These are phyloP conservation scores for Lipotes vexillifer DNA, from an alignment of 2,113 vertebrate genomes.

Conservation along the genomic window DNA sequence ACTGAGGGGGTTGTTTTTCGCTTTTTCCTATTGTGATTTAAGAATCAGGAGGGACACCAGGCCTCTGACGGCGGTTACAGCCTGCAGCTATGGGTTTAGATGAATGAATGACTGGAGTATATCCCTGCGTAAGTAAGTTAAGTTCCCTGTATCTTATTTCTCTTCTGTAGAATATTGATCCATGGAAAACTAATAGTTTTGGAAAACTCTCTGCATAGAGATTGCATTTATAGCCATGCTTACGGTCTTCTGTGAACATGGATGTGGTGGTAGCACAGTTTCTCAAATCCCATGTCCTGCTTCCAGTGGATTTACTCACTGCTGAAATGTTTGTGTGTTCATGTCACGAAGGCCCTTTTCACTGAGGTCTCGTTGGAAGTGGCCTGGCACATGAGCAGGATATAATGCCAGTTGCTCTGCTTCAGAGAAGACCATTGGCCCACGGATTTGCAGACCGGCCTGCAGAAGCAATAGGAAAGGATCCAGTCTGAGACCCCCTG, in stretches of 20 bases:
- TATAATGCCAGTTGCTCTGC: background rate
- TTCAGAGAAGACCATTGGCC: background rate
- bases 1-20: background rate
- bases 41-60: background rate
- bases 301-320: background rate
- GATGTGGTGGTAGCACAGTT: background rate
- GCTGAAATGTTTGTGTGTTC: background rate
- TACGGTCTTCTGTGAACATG: background rate
- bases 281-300: background rate
- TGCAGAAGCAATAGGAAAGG: background rate
- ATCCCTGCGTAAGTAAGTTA: background rate
- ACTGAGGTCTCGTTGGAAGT: background rate
- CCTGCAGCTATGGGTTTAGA: background rate
- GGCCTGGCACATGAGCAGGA: background rate
- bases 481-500: background rate
- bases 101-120: background rate
- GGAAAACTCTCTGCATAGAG: background rate
- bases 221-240: background rate
- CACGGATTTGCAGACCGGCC: background rate
- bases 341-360: background rate
- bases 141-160: slow-evolving; percentile 3
- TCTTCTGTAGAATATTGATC: background rate
- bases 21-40: background rate
- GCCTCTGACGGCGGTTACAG: background rate
- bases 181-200: background rate